Base-by-base conservation (phyloP, 2,113 vertebrate species). In the Climacteris rufus region DNA sequence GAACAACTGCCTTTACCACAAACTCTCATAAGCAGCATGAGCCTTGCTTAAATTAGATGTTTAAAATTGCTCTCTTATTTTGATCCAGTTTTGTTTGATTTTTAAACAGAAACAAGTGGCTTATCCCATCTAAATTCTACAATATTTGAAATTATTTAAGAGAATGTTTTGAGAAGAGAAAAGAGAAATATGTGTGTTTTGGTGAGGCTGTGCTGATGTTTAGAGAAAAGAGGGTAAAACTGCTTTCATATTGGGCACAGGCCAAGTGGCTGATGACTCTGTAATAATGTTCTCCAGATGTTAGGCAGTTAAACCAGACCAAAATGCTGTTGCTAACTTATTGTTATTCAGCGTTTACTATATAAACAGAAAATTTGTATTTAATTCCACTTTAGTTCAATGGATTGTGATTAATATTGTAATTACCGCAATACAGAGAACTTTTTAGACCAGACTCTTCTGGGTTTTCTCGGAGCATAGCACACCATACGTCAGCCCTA, bases 101-200 rank as follows among this genome's bases (percentile, higher is more conserved):
- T 97, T 92, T 88, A 96, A 97, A 97, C 86, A 97, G 96, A 97
- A 97, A 94, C 63, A 93, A 96, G 83, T 75, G 93, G n/a, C 22
- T 97, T 91, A 64, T 70, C 76, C 78, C 37, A 91, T 88, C 60
- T 63, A 50, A 83, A 88, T 72, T 87, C 71, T 54, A 27, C 52
- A 64, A 13, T 33, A 70, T 77, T 77, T 72, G 56, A 89, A 93
- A 86, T 24, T n/a, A 42, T 53, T 92, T 72, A 75, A 91, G 81
- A 92, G 61, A 53, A 45, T 4, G 4, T 84, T 88, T 79, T 6
- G 35, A 95, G 89, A 53, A 61, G 20, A 87, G 93, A 47, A 60
- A 74, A 84, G 33, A 64, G 79, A 84, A 95, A 64, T 94, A 63
- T 6, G 22, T 8, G 28, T 79, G 63, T 93, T 93, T 85, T 49